These are phyloP conservation scores for Omphaloscelis lunosa DNA, from an alignment of 2,888 invertebrate genomes.

Conservation along the genomic window DNA sequence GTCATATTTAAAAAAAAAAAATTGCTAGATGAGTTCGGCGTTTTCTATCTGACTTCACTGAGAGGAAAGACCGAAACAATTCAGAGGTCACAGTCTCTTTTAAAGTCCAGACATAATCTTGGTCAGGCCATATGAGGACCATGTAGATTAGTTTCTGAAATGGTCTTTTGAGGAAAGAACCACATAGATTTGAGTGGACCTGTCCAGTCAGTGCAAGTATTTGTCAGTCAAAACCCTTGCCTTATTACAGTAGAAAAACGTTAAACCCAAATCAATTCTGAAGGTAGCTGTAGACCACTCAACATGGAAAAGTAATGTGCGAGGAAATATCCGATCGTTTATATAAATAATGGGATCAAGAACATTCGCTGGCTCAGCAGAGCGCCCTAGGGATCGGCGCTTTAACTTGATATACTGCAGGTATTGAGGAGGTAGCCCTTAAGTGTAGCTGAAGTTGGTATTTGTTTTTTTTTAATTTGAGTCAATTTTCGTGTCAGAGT, in stretches of 20 bases:
- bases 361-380: conserved; percentile 58
- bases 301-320: conserved; percentile 44
- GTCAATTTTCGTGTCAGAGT: not conserved
- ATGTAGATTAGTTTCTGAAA: no score
- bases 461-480: conserved; percentile 28
- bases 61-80: no score
- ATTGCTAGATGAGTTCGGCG: no score
- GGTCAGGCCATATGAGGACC: no score
- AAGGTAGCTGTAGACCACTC: conserved; percentile 22
- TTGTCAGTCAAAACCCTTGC: no score
- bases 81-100: no score
- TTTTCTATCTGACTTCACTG: no score
- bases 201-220: no score
- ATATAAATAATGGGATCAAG: conserved; percentile 62
- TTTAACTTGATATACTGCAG: conserved; percentile 52
- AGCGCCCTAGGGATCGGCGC: conserved; percentile 47
- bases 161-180: no score
- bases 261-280: conserved; percentile 36
- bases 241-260: conserved; percentile 31
- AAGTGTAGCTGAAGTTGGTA: not conserved
- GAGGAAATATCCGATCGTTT: conserved; percentile 63
- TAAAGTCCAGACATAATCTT: no score
- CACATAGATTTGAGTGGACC: no score
- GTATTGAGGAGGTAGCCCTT: conserved; percentile 20
- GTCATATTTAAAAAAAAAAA: no score